Evolutionary conservation across 23 tunicate genomes (phyloP), one percentile per base, ranked within the genome.

Genomic region (Halocynthia aurantium): DNA sequence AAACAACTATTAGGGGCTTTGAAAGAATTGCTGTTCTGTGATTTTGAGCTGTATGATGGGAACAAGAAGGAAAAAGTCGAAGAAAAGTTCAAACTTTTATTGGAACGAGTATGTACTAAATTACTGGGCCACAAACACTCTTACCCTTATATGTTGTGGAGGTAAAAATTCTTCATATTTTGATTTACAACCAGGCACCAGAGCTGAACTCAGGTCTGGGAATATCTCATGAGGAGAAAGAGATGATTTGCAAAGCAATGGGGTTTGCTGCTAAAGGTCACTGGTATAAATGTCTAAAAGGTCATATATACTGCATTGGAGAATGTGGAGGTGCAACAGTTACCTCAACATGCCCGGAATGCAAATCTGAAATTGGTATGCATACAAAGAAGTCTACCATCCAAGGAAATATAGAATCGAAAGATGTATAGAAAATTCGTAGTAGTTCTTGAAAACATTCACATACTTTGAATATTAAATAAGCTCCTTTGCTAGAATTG

Each of bases 281-380:
- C 50, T 84, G 88, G 88, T 84, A 56, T 57, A 69, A 78, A 57
- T 84, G 88, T 55, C 62, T 77, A 50, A 82, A 82, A 54, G 94
- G 94, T 11, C 94, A 87, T 61, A 72, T 84, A 12, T 87, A 87
- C 61, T 55, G 72, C 53, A 87, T 87, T 19, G 87, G 87, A 7
- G 94, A 87, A 53, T 87, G 94, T 77, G 94, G 94, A 7, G 94
- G 94, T 5, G 94, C 94, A 6, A 83, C 76, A 52, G 74, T 72
- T 64, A 55, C 72, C 50, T 7, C 63, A 8, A 73, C 52, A 50
- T 85, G 90, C 55, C 90, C 90, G 7, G 83, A 84, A 49, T 84
- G 88, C 82, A 69, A 67, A 17, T 67, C 50, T 55, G 51, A 19
- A 17, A 84, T 84, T 62, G 88, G 88, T 84, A 68, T 7, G 75